Percentiles rank a stretch among this genome's conserved stretches.
Conservation (phyloP, 1,140 invertebrate genomes). For the Melipona quadrifasciata region DNA sequence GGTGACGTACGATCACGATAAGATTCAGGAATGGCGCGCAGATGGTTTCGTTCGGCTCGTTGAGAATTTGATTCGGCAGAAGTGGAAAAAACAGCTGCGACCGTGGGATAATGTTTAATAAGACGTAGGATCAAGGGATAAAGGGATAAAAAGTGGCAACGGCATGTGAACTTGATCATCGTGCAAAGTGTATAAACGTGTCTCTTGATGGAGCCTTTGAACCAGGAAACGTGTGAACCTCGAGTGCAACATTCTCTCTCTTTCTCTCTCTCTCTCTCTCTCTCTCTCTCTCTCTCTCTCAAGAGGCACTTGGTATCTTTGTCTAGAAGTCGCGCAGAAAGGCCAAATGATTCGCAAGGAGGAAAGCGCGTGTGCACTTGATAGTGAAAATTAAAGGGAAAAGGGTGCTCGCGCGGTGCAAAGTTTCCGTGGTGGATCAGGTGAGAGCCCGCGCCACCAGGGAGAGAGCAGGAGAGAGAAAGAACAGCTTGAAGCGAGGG, state of each 20-base stretch:
- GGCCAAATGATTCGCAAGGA: not conserved
- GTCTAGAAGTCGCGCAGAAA: not conserved
- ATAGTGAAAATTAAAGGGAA: slow-evolving; percentile 1
- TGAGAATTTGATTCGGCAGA: not conserved
- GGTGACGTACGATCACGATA: not conserved
- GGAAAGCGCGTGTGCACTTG: slow-evolving; percentile 18
- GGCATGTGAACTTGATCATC: not conserved
- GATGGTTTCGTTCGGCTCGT: not conserved
- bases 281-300: too few relatives aligned
- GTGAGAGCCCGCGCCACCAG: not conserved
- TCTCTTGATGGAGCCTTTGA: not conserved
- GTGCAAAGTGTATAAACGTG: not conserved
- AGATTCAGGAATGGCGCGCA: not conserved
- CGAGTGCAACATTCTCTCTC: not conserved
- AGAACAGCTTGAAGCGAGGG: not conserved
- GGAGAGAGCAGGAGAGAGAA: not conserved
- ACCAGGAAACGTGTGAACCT: not conserved
- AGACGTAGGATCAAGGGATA: not conserved
- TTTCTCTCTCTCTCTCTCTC: too few relatives aligned
- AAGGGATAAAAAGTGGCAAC: not conserved
- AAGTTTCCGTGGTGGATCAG: slow-evolving; percentile 25
- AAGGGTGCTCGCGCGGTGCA: not conserved
- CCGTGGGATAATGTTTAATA: not conserved
- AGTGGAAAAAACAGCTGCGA: not conserved
- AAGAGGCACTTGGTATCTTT: not conserved